phyloP scores from a whole-genome alignment of 2,113 vertebrate species.

The Trogon surrucura region DNA sequence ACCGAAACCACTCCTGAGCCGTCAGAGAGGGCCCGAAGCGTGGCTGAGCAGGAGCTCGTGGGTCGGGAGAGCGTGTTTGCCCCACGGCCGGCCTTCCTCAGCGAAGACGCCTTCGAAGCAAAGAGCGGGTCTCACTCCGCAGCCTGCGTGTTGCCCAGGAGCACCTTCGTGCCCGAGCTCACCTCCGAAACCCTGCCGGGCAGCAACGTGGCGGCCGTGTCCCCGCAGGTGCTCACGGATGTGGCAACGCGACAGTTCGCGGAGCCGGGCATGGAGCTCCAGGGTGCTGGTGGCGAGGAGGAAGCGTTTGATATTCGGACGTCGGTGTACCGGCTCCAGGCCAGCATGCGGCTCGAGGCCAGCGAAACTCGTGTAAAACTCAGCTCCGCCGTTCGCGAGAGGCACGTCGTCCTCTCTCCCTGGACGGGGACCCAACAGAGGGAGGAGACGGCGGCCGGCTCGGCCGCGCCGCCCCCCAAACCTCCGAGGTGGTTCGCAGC shows the following conservation, averaged over 20 bases:
- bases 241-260: neutral
- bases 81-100: neutral
- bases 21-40: neutral
- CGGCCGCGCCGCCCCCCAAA: neutral
- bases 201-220: neutral
- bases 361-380: neutral
- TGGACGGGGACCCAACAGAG: neutral
- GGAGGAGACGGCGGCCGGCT: neutral
- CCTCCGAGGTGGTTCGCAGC: conserved; percentile 22
- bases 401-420: rapidly evolving
- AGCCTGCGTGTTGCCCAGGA: neutral
- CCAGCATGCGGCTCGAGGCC: neutral
- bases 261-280: rapidly evolving
- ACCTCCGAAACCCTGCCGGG: rapidly evolving
- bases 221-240: neutral
- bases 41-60: rapidly evolving
- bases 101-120: rapidly evolving
- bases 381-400: neutral
- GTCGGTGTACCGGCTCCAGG: neutral
- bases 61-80: rapidly evolving
- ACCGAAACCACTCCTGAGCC: neutral
- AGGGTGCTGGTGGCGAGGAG: neutral
- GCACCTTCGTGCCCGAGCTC: neutral
- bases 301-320: neutral
- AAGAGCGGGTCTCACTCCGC: rapidly evolving